Evolutionary conservation across 1,140 invertebrate genomes (phyloP).

Genomic region (Camponotus pennsylvanicus): DNA sequence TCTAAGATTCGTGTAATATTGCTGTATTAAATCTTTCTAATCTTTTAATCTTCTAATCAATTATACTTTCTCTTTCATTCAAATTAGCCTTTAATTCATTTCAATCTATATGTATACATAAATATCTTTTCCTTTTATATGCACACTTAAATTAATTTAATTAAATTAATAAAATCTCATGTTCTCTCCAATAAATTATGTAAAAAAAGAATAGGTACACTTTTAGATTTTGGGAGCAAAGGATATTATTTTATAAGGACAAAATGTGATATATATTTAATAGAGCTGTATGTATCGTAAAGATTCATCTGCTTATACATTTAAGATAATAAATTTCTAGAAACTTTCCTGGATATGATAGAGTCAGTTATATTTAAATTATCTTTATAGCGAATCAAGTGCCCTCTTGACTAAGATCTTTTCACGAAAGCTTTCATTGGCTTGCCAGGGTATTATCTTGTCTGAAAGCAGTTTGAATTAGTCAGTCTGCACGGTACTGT

Average conservation of each 20-base stretch:
- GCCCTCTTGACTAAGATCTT: neutral
- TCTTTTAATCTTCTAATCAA: neutral
- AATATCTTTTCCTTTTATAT: too few species aligned
- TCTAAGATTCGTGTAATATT: too few species aligned
- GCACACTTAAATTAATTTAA: neutral
- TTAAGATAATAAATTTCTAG: neutral
- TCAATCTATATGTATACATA: too few species aligned
- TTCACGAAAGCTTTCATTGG: constrained; percentile 19
- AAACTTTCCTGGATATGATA: neutral
- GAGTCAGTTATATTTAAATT: constrained; percentile 34
- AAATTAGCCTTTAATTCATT: neutral
- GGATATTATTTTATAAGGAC: neutral
- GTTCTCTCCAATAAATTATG: neutral
- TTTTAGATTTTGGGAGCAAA: neutral
- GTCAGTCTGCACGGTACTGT: constrained; percentile 37
- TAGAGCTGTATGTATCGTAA: neutral
- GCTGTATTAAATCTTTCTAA: too few species aligned
- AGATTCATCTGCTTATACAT: neutral
- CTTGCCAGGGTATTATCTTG: neutral
- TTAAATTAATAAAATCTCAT: neutral
- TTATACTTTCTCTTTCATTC: neutral
- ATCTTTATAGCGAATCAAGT: constrained; percentile 26
- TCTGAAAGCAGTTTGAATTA: neutral
- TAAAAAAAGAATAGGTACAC: neutral
- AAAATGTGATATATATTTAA: neutral